Conservation (phyloP, 2,113 vertebrate genomes). For the Scophthalmus maximus region DNA sequence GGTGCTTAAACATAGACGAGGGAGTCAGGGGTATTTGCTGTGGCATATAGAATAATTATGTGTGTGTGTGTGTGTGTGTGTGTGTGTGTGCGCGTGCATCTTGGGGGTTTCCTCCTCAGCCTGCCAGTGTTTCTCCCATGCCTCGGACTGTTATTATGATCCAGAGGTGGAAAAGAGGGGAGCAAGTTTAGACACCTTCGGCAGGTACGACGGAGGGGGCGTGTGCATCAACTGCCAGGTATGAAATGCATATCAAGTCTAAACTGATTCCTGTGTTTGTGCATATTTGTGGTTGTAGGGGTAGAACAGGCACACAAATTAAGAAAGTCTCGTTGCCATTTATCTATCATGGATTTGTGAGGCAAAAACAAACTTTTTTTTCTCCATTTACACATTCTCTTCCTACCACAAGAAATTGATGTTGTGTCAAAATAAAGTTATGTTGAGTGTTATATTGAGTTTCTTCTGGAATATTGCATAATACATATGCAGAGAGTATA, state of each 20-base stretch:
- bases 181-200: constrained; percentile 89
- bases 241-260: constrained; percentile 68
- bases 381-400: background rate
- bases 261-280: constrained; percentile 63
- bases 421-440: background rate
- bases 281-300: constrained; percentile 27
- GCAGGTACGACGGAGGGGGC: constrained; percentile 89
- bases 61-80: constrained; percentile 33
- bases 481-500: too few species aligned
- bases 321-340: constrained; percentile 11
- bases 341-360: background rate
- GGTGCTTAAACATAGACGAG: constrained; percentile 32
- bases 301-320: background rate
- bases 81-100: constrained; percentile 37
- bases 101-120: constrained; percentile 80
- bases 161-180: constrained; percentile 82
- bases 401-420: background rate
- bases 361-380: background rate
- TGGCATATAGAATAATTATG: constrained; percentile 38
- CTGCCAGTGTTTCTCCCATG: constrained; percentile 94
- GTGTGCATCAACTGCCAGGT: constrained; percentile 96
- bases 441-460: background rate
- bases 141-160: constrained; percentile 92
- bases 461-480: too few species aligned
- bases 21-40: constrained; percentile 41